phyloP scores from a whole-genome alignment of 2,113 vertebrate species.

The Spea multiplicata region DNA sequence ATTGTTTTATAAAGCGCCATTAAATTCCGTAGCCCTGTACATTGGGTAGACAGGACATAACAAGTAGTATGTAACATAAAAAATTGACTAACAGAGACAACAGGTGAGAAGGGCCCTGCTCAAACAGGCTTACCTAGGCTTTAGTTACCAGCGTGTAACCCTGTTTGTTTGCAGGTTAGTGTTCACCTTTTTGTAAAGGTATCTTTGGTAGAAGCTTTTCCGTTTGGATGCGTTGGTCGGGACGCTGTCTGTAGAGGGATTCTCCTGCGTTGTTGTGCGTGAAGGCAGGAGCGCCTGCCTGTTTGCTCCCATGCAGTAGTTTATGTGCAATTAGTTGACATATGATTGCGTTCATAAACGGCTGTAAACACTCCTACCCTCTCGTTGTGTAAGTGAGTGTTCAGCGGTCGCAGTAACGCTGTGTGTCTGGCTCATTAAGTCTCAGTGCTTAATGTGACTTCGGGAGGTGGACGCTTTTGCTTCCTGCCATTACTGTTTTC shows the following conservation, averaged over 20 bases:
- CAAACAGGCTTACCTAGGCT: no score
- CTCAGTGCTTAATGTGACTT: neutral
- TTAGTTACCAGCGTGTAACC: no score
- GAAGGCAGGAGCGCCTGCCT: neutral
- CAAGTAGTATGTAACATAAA: no score
- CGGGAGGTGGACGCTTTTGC: neutral
- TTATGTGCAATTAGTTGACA: neutral
- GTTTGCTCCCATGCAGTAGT: neutral
- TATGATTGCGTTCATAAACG: neutral
- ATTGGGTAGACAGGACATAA: no score
- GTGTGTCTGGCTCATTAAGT: neutral
- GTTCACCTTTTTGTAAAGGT: no score
- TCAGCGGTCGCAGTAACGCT: neutral
- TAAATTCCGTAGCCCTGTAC: no score
- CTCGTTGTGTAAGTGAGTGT: neutral
- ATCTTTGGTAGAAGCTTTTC: no score
- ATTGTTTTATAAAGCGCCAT: no score
- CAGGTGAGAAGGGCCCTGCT: no score
- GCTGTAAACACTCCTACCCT: neutral
- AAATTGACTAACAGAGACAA: no score
- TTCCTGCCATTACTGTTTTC: neutral
- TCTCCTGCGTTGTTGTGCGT: neutral
- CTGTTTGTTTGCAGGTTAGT: no score
- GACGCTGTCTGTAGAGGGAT: neutral
- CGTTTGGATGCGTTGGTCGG: no score